Evolutionary conservation across 2,888 invertebrate species (phyloP), one percentile per base, ranked within the genome.

Genomic region (Lasioglossum pauxillum): DNA sequence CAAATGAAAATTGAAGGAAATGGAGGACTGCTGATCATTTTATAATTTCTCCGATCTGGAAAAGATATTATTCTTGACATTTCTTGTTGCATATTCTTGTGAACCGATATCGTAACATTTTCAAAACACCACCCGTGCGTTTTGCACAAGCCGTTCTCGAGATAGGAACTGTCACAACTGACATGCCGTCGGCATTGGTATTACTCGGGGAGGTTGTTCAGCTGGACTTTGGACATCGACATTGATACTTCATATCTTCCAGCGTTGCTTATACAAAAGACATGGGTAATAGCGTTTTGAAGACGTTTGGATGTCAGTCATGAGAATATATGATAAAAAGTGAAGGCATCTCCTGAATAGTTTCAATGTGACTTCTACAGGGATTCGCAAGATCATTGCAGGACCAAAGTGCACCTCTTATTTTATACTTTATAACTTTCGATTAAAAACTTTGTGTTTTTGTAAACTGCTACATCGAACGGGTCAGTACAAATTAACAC

Each of bases 241-340:
- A n/a, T 57, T n/a, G 57, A 57, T 57, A 57, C n/a, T n/a, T 57
- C 57, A n/a, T 57, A 57, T 57, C 57, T 57, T 57, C n/a, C 23
- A n/a, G n/a, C 12, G 12, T 57, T 57, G n/a, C 57, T 57, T 12
- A n/a, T 27, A 57, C n/a, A n/a, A 27, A n/a, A n/a, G 57, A 57
- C n/a, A 57, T 5, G 57, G 57, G 57, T n/a, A 57, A 57, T n/a
- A n/a, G n/a, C 57, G n/a, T 57, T 10, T 57, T 0, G 53, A n/a
- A 57, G 53, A 57, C 57, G 57, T 57, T 57, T 27, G 1, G n/a
- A n/a, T 57, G 57, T 10, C 57, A 1, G n/a, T 5, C 8, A 57
- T 12, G 12, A n/a, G 57, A 57, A 57, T n/a, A 57, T 12, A 27
- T 12, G 57, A 57, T 57, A 57, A 57, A 57, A 57, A n/a, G 57